Conservation (phyloP, 2,888 invertebrate species). For the Abrostola tripartita region DNA sequence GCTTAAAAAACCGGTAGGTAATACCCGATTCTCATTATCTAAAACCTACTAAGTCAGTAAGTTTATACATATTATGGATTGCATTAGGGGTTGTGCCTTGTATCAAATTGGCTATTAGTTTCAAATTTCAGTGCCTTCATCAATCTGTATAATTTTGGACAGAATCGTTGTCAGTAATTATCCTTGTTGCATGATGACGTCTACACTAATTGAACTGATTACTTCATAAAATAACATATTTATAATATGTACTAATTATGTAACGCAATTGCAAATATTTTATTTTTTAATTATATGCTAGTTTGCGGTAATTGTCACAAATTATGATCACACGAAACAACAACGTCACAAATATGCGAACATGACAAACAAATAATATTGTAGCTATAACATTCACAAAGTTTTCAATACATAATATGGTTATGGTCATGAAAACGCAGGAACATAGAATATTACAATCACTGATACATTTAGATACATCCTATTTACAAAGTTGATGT, state of each 20-base stretch:
- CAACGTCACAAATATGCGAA: conserved; percentile 38
- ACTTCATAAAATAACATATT: background rate
- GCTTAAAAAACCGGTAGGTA: no score
- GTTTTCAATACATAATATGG: conserved; percentile 17
- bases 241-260: background rate
- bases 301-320: conserved; percentile 3
- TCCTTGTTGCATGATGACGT: no score
- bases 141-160: no score
- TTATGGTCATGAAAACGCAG: conserved; percentile 18
- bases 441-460: conserved; percentile 17
- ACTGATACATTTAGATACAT: conserved; percentile 23
- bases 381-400: conserved; percentile 17
- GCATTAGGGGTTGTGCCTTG: no score
- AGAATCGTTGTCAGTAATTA: no score
- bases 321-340: conserved; percentile 18
- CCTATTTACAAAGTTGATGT: conserved; percentile 9
- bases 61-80: no score
- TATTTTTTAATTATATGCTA: conserved; percentile 12
- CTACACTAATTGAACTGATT: no score
- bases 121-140: no score
- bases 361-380: background rate
- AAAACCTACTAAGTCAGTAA: no score
- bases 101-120: no score
- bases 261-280: background rate
- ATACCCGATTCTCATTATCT: no score